Percentiles rank a stretch among this genome's conserved stretches.
Evolutionary conservation across 1,140 invertebrate species (phyloP).

Genomic region (Mercenaria mercenaria): DNA sequence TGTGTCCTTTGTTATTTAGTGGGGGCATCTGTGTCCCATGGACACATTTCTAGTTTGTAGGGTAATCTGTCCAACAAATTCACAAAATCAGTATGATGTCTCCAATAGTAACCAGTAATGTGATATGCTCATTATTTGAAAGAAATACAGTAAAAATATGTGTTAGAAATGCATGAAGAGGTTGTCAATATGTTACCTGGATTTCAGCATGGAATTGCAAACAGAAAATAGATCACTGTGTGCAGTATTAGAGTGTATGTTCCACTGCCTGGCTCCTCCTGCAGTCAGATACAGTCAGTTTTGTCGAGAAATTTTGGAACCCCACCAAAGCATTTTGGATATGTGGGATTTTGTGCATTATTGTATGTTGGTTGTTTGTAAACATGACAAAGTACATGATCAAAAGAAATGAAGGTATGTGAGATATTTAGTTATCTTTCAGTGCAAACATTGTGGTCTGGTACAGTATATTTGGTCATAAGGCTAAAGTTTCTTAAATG

Average conservation of each 20-base stretch:
- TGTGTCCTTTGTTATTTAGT: too few species aligned
- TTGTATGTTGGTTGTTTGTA: slow-evolving; percentile 16
- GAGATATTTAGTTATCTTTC: slow-evolving; percentile 11
- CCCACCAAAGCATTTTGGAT: slow-evolving; percentile 25
- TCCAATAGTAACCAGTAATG: too few species aligned
- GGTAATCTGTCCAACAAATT: too few species aligned
- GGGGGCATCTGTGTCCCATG: too few species aligned
- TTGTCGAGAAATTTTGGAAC: slow-evolving; percentile 2
- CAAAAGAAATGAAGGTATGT: slow-evolving; percentile 32
- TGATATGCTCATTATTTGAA: background rate
- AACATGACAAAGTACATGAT: slow-evolving; percentile 11
- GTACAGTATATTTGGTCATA: background rate
- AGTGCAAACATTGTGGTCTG: background rate
- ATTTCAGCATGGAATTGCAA: background rate
- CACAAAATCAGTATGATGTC: too few species aligned
- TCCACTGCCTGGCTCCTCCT: background rate
- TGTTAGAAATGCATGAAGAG: background rate
- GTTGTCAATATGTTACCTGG: slow-evolving; percentile 12
- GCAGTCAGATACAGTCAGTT: background rate
- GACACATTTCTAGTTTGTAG: too few species aligned
- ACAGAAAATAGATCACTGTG: slow-evolving; percentile 7
- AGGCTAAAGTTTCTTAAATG: background rate
- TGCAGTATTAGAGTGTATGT: background rate
- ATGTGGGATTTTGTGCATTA: slow-evolving; percentile 20
- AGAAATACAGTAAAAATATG: background rate